These are phyloP conservation scores for Bothrops alternatus DNA, from an alignment of 2,797 vertebrate species.

Conservation along the genomic window DNA sequence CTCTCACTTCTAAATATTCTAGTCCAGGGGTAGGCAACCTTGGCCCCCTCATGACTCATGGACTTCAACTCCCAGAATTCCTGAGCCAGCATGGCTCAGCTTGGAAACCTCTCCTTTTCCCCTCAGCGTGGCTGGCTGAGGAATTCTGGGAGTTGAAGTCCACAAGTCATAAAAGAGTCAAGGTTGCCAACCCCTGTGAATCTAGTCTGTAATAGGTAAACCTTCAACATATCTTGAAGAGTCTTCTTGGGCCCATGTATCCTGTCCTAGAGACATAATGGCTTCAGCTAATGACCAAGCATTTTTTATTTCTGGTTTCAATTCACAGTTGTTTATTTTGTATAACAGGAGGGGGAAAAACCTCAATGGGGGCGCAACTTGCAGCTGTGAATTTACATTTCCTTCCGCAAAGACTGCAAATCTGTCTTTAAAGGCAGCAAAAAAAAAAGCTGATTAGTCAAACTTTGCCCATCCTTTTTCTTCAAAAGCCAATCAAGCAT, in stretches of 20 bases:
- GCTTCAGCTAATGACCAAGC: neutral
- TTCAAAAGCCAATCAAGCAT: neutral
- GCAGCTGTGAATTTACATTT: slow-evolving; percentile 2
- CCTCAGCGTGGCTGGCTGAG: too few relatives aligned
- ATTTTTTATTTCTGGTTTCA: neutral
- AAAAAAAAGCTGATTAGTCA: neutral
- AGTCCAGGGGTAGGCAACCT: too few relatives aligned
- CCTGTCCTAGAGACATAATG: neutral
- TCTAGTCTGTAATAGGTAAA: too few relatives aligned
- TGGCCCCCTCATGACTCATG: too few relatives aligned
- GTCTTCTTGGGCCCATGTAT: neutral
- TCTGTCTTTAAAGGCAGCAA: neutral
- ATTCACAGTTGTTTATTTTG: neutral
- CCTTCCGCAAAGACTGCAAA: neutral
- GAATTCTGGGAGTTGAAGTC: too few relatives aligned
- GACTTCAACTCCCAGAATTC: too few relatives aligned
- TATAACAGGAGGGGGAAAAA: neutral
- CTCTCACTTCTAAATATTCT: neutral
- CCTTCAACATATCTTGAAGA: neutral
- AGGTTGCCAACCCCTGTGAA: too few relatives aligned
- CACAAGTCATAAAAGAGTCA: too few relatives aligned
- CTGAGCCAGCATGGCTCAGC: too few relatives aligned
- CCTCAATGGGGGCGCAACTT: neutral
- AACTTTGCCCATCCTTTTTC: neutral
- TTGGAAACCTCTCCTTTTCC: too few relatives aligned